Evolutionary conservation across 2,888 invertebrate genomes (phyloP).

Genomic region (Gastrophysa polygoni): DNA sequence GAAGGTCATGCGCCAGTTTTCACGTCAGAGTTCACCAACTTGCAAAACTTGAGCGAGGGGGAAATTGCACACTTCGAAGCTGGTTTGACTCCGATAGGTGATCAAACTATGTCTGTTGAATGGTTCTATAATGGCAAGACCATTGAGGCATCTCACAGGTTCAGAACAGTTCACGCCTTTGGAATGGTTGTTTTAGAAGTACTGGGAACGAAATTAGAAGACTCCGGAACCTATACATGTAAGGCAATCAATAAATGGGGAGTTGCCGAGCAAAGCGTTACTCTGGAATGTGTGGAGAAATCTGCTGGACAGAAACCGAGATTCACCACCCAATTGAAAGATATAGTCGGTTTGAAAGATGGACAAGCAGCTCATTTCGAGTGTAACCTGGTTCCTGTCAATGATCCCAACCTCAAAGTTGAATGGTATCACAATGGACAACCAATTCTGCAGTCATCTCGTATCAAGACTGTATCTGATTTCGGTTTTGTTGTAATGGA

Average conservation of each 20-base stretch:
- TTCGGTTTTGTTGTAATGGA: conserved; percentile 95
- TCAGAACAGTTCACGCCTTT: conserved; percentile 93
- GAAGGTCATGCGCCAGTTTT: conserved; percentile 87
- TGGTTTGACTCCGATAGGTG: conserved; percentile 90
- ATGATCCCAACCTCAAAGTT: conserved; percentile 91
- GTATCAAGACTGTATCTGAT: conserved; percentile 93
- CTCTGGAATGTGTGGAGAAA: conserved; percentile 82
- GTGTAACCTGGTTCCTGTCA: conserved; percentile 90
- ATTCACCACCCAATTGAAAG: conserved; percentile 88
- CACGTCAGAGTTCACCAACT: conserved; percentile 83
- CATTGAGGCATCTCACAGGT: conserved; percentile 86
- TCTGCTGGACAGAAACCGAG: conserved; percentile 85
- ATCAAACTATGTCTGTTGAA: conserved; percentile 92
- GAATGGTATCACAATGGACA: conserved; percentile 98
- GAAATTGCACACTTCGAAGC: conserved; percentile 98
- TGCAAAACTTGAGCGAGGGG: conserved; percentile 87
- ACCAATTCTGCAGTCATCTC: conserved; percentile 84
- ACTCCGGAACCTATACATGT: conserved; percentile 89
- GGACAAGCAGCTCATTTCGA: conserved; percentile 95
- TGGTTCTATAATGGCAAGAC: conserved; percentile 95
- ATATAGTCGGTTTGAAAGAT: conserved; percentile 83
- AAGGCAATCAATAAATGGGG: conserved; percentile 90
- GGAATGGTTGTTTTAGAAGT: conserved; percentile 98
- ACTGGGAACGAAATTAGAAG: conserved; percentile 89
- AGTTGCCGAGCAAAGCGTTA: conserved; percentile 83